phyloP scores from a whole-genome alignment of 2,888 invertebrate genomes.

The Agrotis ipsilon region DNA sequence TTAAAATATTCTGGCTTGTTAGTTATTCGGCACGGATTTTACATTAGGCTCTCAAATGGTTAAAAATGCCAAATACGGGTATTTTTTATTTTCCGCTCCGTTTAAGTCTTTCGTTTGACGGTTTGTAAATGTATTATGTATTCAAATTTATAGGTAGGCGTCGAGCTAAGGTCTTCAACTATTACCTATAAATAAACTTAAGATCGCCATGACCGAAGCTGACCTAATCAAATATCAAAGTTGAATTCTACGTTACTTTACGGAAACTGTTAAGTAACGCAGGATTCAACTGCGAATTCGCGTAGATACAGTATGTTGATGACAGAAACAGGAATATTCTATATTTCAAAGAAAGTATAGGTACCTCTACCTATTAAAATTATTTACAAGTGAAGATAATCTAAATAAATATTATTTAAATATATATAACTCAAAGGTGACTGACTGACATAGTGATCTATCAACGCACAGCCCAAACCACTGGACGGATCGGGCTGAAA shows the following conservation, averaged over 20 bases:
- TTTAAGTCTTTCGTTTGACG: slow-evolving; percentile 45
- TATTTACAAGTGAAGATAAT: slow-evolving; percentile 1
- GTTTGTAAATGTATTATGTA: slow-evolving; percentile 42
- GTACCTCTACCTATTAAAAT: background rate
- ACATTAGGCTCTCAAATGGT: slow-evolving; percentile 45
- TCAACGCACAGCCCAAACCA: too few species aligned
- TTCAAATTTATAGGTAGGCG: slow-evolving; percentile 55
- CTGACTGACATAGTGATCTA: too few species aligned
- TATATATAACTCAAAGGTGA: too few species aligned
- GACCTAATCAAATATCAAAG: slow-evolving; percentile 50
- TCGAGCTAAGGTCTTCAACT: slow-evolving; percentile 57
- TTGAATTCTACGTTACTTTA: slow-evolving; percentile 11
- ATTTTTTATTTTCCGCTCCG: slow-evolving; percentile 46
- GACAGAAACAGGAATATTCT: background rate
- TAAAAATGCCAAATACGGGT: slow-evolving; percentile 33
- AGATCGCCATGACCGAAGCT: slow-evolving; percentile 41
- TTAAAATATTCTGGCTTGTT: slow-evolving; percentile 62
- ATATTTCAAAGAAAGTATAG: background rate
- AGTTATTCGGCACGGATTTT: slow-evolving; percentile 50
- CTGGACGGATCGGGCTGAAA: too few species aligned
- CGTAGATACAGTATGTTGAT: background rate
- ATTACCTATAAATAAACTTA: slow-evolving; percentile 32
- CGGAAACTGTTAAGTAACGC: too few species aligned
- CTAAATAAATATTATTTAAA: too few species aligned
- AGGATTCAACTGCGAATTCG: background rate